phyloP scores from a whole-genome alignment of 2,113 vertebrate species.

The Silurus meridionalis region DNA sequence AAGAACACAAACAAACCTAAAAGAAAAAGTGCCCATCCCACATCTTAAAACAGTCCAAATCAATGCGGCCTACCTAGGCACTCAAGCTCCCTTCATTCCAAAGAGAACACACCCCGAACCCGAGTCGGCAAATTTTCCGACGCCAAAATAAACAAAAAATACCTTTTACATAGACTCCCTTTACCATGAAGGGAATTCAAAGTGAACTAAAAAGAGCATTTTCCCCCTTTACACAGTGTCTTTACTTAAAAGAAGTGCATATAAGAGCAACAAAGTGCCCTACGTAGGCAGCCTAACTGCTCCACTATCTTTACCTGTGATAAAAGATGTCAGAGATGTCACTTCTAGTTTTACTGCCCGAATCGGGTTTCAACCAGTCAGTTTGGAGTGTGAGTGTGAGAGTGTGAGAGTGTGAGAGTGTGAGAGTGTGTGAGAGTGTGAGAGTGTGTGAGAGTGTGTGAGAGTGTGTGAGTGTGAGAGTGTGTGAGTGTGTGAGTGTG shows the following conservation, averaged over 20 bases:
- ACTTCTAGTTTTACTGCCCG: background rate
- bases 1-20: background rate
- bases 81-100: background rate
- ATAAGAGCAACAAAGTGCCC: background rate
- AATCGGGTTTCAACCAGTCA: background rate
- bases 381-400: background rate
- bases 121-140: background rate
- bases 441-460: no score
- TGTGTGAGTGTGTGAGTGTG: no score
- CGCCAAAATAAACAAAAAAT: background rate
- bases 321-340: background rate
- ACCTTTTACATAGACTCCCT: background rate
- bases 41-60: background rate
- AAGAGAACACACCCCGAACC: background rate
- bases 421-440: no score
- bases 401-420: no score
- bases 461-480: no score
- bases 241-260: background rate
- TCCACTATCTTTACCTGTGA: background rate
- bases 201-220: background rate
- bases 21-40: background rate
- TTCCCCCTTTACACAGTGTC: background rate
- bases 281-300: background rate
- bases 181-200: background rate
- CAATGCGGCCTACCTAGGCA: background rate